phyloP scores from a whole-genome alignment of 2,113 vertebrate genomes.

The Peucedramus taeniatus region DNA sequence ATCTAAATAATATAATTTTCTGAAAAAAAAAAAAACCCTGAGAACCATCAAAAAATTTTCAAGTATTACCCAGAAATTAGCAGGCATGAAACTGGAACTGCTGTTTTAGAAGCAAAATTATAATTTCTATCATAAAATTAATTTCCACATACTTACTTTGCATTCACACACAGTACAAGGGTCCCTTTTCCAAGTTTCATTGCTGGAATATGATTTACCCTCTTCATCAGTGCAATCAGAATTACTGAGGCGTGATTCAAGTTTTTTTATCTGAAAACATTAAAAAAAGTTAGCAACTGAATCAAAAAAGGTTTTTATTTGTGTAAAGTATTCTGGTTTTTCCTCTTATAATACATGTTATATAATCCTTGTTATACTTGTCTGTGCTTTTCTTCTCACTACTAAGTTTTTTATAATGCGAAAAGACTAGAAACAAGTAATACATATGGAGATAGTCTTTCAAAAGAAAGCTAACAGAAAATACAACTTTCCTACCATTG shows the following conservation, averaged over 20 bases:
- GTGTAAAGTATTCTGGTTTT: neutral
- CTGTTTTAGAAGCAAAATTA: neutral
- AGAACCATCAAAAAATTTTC: neutral
- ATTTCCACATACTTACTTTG: constrained; percentile 75
- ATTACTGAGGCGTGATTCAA: constrained; percentile 88
- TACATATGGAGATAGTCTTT: neutral
- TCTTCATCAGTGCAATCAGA: constrained; percentile 85
- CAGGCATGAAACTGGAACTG: neutral
- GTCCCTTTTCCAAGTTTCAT: constrained; percentile 85
- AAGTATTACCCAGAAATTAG: neutral
- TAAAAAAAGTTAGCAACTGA: neutral
- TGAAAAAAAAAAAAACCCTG: neutral
- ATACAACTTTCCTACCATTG: neutral
- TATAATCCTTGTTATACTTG: neutral
- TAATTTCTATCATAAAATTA: neutral
- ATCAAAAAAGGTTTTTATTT: neutral
- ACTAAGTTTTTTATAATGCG: neutral
- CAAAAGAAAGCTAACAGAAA: neutral
- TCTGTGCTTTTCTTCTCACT: neutral
- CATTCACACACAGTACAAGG: constrained; percentile 89
- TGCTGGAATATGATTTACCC: constrained; percentile 75
- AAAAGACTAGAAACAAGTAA: neutral
- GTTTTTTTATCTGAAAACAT: constrained; percentile 87
- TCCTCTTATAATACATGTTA: neutral
- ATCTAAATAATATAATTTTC: neutral